Conservation (phyloP, 2,888 invertebrate species). For the Ganaspis brasiliensis region DNA sequence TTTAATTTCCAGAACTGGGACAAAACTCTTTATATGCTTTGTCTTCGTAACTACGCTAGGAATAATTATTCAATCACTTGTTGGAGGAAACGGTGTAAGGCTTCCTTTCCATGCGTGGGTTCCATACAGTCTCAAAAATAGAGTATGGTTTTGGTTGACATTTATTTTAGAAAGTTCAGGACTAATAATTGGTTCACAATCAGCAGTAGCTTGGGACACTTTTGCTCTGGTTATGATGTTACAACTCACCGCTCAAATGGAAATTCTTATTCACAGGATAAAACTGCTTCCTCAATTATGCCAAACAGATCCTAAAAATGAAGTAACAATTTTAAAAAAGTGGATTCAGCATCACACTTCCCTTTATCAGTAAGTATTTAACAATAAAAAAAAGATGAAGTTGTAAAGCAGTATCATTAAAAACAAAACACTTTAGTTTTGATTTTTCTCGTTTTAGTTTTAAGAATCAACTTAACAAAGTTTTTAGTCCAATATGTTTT, state of each 20-base stretch:
- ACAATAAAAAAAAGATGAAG: not conserved
- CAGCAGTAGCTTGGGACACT: conserved; percentile 62
- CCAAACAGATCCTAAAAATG: no score
- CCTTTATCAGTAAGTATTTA: not conserved
- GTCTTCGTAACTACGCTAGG: not conserved
- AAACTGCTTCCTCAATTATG: conserved; percentile 18
- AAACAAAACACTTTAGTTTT: no score
- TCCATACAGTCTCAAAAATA: conserved; percentile 55
- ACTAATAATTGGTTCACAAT: conserved; percentile 49
- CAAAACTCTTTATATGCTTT: not conserved
- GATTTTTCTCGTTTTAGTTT: not conserved
- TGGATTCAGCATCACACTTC: conserved; percentile 4
- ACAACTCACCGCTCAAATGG: conserved; percentile 58
- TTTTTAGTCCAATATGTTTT: no score
- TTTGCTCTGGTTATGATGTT: conserved; percentile 62
- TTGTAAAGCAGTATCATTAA: no score
- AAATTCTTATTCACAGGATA: conserved; percentile 58
- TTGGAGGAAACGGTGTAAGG: not conserved
- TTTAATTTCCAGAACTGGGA: not conserved
- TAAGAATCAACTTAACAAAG: not conserved
- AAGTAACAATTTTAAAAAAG: not conserved
- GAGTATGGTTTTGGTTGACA: conserved; percentile 53
- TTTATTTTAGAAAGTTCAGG: conserved; percentile 60
- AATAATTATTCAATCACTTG: not conserved
- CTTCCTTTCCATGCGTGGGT: conserved; percentile 62